Conservation (phyloP, 2,113 vertebrate genomes). For the Riparia riparia region DNA sequence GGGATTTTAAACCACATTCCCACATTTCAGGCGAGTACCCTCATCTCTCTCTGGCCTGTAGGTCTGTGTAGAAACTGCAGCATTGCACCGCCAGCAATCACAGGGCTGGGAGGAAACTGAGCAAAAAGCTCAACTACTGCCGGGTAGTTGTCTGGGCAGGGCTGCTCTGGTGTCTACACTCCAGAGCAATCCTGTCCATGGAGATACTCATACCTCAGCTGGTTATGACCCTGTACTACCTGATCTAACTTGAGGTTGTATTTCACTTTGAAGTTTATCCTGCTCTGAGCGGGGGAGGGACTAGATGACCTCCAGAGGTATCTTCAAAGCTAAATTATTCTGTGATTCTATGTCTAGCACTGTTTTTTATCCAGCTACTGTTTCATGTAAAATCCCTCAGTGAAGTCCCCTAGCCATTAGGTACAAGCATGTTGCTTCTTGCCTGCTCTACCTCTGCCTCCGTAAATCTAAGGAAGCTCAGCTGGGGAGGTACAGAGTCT, state of each 20-base stretch:
- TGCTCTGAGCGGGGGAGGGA: constrained; percentile 21
- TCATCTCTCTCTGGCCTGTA: constrained; percentile 53
- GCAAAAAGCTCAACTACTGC: neutral
- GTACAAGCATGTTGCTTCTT: constrained; percentile 51
- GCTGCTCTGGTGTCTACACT: neutral
- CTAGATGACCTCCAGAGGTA: constrained; percentile 56
- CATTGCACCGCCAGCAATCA: neutral
- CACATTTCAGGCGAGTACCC: constrained; percentile 56
- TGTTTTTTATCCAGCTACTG: constrained; percentile 65
- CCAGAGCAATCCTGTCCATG: neutral
- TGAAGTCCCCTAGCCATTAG: constrained; percentile 43
- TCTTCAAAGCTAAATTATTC: constrained; percentile 67
- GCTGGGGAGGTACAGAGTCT: neutral
- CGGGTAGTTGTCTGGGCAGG: neutral
- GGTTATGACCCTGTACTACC: constrained; percentile 27
- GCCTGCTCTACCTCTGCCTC: constrained; percentile 26
- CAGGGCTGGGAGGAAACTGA: neutral
- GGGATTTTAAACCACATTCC: constrained; percentile 72
- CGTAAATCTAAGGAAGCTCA: constrained; percentile 52
- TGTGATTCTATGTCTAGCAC: constrained; percentile 26
- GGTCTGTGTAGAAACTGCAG: constrained; percentile 15
- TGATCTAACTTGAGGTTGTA: constrained; percentile 43
- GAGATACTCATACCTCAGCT: neutral
- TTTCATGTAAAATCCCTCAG: constrained; percentile 62
- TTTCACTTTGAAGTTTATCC: constrained; percentile 63